phyloP scores from a whole-genome alignment of 2,113 vertebrate genomes.

The Protomyctophum bolini region DNA sequence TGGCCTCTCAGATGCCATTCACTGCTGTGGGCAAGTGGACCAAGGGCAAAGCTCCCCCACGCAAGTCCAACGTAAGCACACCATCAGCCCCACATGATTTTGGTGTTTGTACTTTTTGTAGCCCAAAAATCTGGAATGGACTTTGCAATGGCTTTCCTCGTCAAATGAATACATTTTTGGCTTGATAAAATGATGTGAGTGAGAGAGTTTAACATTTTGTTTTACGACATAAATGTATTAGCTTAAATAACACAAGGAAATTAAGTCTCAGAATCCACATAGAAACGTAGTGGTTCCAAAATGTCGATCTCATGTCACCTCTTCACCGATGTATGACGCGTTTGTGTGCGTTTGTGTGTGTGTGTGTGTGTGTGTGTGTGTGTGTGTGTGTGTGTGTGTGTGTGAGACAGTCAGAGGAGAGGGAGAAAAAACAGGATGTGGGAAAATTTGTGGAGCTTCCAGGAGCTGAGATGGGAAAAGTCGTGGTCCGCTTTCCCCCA shows the following conservation, averaged over 20 bases:
- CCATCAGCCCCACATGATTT: conserved; percentile 7
- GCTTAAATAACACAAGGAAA: too few species aligned
- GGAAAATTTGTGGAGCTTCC: conserved; percentile 98
- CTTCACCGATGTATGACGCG: too few species aligned
- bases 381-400: neutral
- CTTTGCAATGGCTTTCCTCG: neutral
- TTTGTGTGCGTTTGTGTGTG: neutral
- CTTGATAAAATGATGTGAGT: too few species aligned
- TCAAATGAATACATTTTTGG: too few species aligned
- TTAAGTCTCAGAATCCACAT: too few species aligned
- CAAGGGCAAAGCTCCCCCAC: conserved; percentile 46
- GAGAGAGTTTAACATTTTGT: too few species aligned
- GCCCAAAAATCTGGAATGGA: neutral
- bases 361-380: neutral
- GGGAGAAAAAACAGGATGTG: conserved; percentile 91
- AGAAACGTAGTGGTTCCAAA: too few species aligned
- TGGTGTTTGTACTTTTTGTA: neutral
- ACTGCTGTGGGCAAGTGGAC: conserved; percentile 84
- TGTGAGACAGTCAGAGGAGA: conserved; percentile 78
- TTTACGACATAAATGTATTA: too few species aligned
- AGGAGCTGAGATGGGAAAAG: conserved; percentile 95
- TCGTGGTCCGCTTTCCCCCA: conserved; percentile 96
- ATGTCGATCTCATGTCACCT: too few species aligned
- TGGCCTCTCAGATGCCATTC: conserved; percentile 85
- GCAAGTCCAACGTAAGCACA: conserved; percentile 63